phyloP scores from a whole-genome alignment of 2,888 invertebrate genomes.

The Acronicta alni region DNA sequence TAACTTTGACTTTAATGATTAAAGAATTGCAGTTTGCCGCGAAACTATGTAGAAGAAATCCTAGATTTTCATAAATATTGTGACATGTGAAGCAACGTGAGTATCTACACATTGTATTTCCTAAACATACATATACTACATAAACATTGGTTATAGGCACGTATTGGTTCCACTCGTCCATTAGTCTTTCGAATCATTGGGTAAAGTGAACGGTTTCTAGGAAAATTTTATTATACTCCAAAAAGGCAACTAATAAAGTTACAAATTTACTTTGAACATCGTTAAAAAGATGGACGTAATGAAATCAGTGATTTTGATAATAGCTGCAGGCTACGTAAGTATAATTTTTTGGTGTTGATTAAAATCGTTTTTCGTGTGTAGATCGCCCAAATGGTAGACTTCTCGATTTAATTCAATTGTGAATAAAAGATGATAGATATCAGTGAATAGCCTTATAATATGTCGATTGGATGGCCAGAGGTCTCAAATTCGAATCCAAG shows the following conservation, averaged over 20 bases:
- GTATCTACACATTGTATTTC: slow-evolving; percentile 21
- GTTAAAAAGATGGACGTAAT: slow-evolving; percentile 13
- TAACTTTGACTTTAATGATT: no score
- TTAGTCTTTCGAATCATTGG: not conserved
- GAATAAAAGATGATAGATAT: no score
- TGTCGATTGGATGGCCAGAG: no score
- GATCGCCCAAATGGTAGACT: no score
- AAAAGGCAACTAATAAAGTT: no score
- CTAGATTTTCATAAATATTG: slow-evolving; percentile 30
- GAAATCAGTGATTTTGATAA: slow-evolving; percentile 28
- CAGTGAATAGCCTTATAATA: no score
- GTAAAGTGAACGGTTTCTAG: no score
- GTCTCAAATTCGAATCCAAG: no score
- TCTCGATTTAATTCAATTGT: no score
- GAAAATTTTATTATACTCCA: no score
- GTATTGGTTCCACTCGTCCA: not conserved
- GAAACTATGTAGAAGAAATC: slow-evolving; percentile 2
- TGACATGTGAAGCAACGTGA: slow-evolving; percentile 16
- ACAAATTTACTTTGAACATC: not conserved
- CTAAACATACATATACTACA: slow-evolving; percentile 38
- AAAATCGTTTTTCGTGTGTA: not conserved
- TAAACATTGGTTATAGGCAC: slow-evolving; percentile 10
- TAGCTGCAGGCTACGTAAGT: slow-evolving; percentile 49
- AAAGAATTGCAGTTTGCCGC: not conserved
- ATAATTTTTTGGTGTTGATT: not conserved